Evolutionary conservation across 1,140 invertebrate species (phyloP).

Genomic region (Drosophila simulans): DNA sequence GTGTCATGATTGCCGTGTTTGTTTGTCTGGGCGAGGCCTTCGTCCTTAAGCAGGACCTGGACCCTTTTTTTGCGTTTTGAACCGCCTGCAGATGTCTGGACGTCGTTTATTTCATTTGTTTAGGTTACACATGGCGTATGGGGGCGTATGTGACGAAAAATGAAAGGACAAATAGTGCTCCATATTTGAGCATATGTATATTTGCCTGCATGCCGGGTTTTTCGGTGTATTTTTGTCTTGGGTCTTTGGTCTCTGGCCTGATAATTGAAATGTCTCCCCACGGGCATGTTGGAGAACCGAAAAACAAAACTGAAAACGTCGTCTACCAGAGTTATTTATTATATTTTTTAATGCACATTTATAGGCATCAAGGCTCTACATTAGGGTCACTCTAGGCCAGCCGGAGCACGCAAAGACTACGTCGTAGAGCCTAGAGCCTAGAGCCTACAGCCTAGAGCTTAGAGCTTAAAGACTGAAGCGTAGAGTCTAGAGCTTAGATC

Average conservation of each 20-base stretch:
- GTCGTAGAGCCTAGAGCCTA: too few relatives aligned
- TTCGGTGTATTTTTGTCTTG: slow-evolving; percentile 32
- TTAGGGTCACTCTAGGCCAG: too few relatives aligned
- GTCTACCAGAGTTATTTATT: slow-evolving; percentile 15
- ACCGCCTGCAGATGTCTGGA: slow-evolving; percentile 46
- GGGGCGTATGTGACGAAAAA: slow-evolving; percentile 37
- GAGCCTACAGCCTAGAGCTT: too few relatives aligned
- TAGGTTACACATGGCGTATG: slow-evolving; percentile 26
- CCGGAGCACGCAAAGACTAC: too few relatives aligned
- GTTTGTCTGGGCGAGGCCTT: slow-evolving; percentile 55
- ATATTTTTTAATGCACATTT: slow-evolving; percentile 6
- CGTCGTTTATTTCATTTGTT: slow-evolving; percentile 56
- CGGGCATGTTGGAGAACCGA: slow-evolving; percentile 41
- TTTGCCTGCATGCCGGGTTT: slow-evolving; percentile 25
- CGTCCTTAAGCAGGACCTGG: slow-evolving; percentile 35
- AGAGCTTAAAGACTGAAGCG: too few relatives aligned
- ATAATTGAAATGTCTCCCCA: slow-evolving; percentile 78
- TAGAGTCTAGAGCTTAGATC: too few relatives aligned
- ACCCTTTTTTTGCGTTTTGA: slow-evolving; percentile 28
- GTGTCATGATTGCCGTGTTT: slow-evolving; percentile 80
- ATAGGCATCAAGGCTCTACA: neutral
- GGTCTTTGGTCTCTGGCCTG: slow-evolving; percentile 53
- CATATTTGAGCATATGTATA: slow-evolving; percentile 71
- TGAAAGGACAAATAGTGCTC: slow-evolving; percentile 45
- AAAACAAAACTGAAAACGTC: slow-evolving; percentile 11